Evolutionary conservation across 1,140 invertebrate species (phyloP).

Genomic region (Conus betulinus): DNA sequence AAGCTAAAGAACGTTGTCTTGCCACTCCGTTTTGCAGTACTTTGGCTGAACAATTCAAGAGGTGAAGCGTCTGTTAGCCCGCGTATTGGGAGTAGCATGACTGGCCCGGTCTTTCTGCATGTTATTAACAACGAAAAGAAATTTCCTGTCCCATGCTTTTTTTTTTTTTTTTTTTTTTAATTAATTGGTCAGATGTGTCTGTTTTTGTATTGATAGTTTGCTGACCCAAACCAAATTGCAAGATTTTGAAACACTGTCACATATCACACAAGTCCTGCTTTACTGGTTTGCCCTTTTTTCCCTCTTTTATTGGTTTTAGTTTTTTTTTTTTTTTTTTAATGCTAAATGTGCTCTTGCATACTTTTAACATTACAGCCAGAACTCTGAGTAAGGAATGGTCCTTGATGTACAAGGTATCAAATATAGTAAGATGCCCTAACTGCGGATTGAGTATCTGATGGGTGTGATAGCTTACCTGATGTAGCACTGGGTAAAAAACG

Average conservation of each 20-base stretch:
- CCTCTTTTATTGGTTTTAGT: neutral
- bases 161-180: too few species aligned
- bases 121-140: conserved; percentile 35
- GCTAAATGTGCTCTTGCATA: too few species aligned
- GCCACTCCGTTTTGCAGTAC: conserved; percentile 16
- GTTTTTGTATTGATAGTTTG: neutral
- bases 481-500: too few species aligned
- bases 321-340: neutral
- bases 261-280: neutral
- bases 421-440: too few species aligned
- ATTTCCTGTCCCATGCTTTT: neutral
- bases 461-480: too few species aligned
- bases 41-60: conserved; percentile 17
- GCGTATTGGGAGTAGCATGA: conserved; percentile 3
- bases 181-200: neutral
- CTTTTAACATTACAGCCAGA: too few species aligned
- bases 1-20: conserved; percentile 25
- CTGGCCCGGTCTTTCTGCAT: conserved; percentile 35
- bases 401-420: too few species aligned
- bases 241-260: neutral
- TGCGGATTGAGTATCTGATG: too few species aligned
- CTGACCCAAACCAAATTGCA: neutral
- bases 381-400: too few species aligned
- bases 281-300: neutral
- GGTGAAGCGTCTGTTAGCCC: conserved; percentile 7